Evolutionary conservation across 2,888 invertebrate genomes (phyloP), one percentile per base, ranked within the genome.

Genomic region (Pelosia muscerda): DNA sequence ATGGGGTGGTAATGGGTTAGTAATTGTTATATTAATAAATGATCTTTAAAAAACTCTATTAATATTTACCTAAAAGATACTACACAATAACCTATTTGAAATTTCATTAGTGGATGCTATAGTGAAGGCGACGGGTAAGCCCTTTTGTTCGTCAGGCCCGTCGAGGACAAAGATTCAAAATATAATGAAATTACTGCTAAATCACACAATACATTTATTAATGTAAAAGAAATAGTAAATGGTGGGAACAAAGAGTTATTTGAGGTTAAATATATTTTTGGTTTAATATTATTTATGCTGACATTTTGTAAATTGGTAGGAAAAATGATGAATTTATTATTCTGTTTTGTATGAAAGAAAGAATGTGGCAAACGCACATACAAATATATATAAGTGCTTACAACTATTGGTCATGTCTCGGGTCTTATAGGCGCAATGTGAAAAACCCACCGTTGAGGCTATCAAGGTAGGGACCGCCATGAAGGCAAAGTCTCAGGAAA

Each of bases 181-280:
- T 49, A 49, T 49, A 49, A 49, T 49, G n/a, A 49, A n/a, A 49
- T 49, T 49, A 49, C 49, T 49, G n/a, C 49, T 49, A 49, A n/a
- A 49, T 5, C n/a, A 49, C 49, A 49, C n/a, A 49, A 49, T 49
- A 49, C 49, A 2, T n/a, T 49, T n/a, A 49, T 49, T n/a, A 49
- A n/a, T 49, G 19, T n/a, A n/a, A 42, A 42, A 42, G n/a, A n/a
- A 8, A n/a, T 19, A 3, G 15, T 38, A 42, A 49, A 49, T n/a
- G 49, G 9, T n/a, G 49, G 49, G 8, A 49, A 49, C 49, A 49
- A n/a, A n/a, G 49, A n/a, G 49, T n/a, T 49, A n/a, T 49, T 49
- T 49, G n/a, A n/a, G 49, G 49, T 49, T 9, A 49, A 49, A n/a
- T 49, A 49, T 49, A n/a, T n/a, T 49, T 49, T n/a, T 49, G 8